Base-by-base conservation (phyloP, 1,140 invertebrate species). In the Leguminivora glycinivorella region DNA sequence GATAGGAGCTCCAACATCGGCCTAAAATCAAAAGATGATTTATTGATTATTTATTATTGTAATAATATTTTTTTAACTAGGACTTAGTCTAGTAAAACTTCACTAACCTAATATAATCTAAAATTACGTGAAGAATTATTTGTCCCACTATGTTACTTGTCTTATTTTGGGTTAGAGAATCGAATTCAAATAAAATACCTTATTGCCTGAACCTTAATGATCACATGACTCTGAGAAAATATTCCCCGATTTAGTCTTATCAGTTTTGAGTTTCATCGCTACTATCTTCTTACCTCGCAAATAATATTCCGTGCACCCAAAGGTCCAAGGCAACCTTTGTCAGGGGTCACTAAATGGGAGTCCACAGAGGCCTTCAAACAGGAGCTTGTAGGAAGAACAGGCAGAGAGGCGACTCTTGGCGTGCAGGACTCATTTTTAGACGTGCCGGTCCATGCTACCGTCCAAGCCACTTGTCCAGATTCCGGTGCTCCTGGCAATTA, bases 251-350 rank as follows among this genome's bases (percentile, higher is more conserved):
- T 31, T 31, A 31, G 31, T 31, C 9, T 10, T 34, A 34, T 34
- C 1, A 34, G 31, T 1, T 40, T 10, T 12, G 12, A 9, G 38
- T 40, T 43, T 43, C 14, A 72, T 40, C 40, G 10, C 1, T 34
- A 34, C 14, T 12, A 38, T 38, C 7, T 14, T 38, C 79, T 83
- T 86, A 94, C 93, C 58, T 81, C 29, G 73, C 93, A 93, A 69
- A 93, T 75, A 25, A 92, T 78, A 25, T 89, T 90, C 31, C 72
- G 77, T 29, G 81, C 76, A 3, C 92, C 92, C 67, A 93, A 73
- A 25, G 93, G 78, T 5, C 93, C 93, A 31, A 92, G 68, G 69
- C 93, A 93, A 12, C 92, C 92, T 25, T 92, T 93, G 75, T 94
- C 93, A 22, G 79, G 72, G 25, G 92, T 91, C 40, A 90, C 81